phyloP scores from a whole-genome alignment of 37 sponge, comb jelly and placozoan genomes.

The Cliona cf. orientalis region DNA sequence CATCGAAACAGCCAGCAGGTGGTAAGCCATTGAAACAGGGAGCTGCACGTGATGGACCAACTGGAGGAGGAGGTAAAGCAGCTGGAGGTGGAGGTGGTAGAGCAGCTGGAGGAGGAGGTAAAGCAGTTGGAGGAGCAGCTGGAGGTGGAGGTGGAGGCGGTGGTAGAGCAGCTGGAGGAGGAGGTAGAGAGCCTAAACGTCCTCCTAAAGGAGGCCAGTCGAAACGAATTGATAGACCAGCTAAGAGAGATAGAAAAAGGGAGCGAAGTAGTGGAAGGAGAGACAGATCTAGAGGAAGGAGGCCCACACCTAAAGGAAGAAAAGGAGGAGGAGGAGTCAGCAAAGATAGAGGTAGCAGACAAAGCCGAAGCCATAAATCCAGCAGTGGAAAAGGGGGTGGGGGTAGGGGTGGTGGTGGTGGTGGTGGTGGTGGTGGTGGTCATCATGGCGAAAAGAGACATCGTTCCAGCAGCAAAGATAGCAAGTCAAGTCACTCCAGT shows the following conservation, averaged over 20 bases:
- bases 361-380: not conserved
- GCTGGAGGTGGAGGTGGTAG: not conserved
- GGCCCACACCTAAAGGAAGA: not conserved
- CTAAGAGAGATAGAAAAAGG: not conserved
- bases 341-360: not conserved
- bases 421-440: not conserved
- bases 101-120: not conserved
- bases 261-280: not conserved
- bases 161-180: not conserved
- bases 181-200: not conserved
- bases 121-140: not conserved
- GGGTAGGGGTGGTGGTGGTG: not conserved
- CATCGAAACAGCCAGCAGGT: not conserved
- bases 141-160: not conserved
- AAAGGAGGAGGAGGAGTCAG: not conserved
- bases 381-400: not conserved
- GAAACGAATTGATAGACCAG: not conserved
- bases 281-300: not conserved
- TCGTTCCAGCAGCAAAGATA: not conserved
- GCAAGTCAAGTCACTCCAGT: not conserved
- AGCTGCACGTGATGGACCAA: not conserved
- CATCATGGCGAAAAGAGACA: not conserved
- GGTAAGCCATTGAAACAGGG: not conserved
- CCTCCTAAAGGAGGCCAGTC: no score
- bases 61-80: not conserved